Conservation (phyloP, 2,113 vertebrate genomes). For the Cavia porcellus region DNA sequence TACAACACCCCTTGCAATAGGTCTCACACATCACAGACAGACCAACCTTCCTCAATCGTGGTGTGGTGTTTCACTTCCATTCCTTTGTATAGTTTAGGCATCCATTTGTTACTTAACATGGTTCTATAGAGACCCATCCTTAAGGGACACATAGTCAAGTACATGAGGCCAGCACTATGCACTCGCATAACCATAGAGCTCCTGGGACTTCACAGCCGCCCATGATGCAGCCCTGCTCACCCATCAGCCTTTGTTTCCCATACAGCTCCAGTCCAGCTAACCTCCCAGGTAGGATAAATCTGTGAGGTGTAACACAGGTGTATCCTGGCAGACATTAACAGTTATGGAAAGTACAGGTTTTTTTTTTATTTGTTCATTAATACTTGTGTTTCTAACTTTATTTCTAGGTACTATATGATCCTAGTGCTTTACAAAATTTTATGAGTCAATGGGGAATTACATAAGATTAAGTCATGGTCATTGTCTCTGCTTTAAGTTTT, state of each 20-base stretch:
- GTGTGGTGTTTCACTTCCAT: fast-evolving
- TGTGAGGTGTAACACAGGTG: not conserved
- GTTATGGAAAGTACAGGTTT: not conserved
- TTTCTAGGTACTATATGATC: not conserved
- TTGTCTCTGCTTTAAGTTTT: not conserved
- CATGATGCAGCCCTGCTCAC: not conserved
- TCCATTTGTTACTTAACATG: not conserved
- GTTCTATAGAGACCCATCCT: not conserved
- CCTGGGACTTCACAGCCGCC: not conserved
- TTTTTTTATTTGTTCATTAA: not conserved
- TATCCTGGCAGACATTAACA: not conserved
- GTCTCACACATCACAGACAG: not conserved
- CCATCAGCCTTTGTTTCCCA: not conserved
- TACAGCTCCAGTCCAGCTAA: not conserved
- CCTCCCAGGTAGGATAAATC: not conserved
- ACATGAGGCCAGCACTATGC: not conserved
- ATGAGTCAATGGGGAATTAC: not conserved
- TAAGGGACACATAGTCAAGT: not conserved
- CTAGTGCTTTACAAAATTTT: not conserved
- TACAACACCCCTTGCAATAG: not conserved
- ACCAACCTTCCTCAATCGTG: not conserved
- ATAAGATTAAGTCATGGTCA: not conserved
- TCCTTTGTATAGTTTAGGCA: not conserved
- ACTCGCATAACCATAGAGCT: not conserved
- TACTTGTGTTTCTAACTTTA: not conserved